phyloP scores from a whole-genome alignment of 2,797 vertebrate species.

The Sebastes umbrosus region DNA sequence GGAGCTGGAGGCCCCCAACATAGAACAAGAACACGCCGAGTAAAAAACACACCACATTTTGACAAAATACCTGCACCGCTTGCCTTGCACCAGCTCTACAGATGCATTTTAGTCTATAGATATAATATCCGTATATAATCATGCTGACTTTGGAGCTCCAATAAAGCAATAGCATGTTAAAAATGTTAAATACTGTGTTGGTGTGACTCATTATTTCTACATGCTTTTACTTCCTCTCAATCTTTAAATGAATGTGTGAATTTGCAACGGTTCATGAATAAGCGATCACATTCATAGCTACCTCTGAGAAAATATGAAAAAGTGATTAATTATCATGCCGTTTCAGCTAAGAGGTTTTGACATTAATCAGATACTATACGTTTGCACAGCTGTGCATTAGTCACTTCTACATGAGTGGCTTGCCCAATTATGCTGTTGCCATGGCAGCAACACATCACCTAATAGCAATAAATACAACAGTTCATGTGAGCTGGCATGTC shows the following conservation, averaged over 20 bases:
- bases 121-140: background rate
- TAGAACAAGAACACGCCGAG: constrained; percentile 44
- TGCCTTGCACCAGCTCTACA: background rate
- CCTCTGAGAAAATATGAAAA: background rate
- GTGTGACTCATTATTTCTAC: background rate
- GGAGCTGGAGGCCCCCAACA: constrained; percentile 37
- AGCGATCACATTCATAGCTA: background rate
- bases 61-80: constrained; percentile 16
- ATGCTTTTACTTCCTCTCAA: background rate
- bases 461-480: constrained; percentile 29
- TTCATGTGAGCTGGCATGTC: constrained; percentile 3
- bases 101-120: background rate
- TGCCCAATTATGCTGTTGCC: constrained; percentile 40
- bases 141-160: constrained; percentile 52
- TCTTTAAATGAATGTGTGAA: background rate
- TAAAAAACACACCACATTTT: constrained; percentile 28
- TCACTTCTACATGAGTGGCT: constrained; percentile 33
- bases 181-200: constrained; percentile 10
- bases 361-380: constrained; percentile 24
- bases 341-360: constrained; percentile 22
- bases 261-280: background rate
- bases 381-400: constrained; percentile 52
- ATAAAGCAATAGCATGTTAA: constrained; percentile 64
- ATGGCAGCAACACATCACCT: constrained; percentile 42
- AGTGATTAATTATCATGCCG: constrained; percentile 13